Evolutionary conservation across 2,113 vertebrate species (phyloP), one percentile per base, ranked within the genome.

Genomic region (Marcusenius ussheri): DNA sequence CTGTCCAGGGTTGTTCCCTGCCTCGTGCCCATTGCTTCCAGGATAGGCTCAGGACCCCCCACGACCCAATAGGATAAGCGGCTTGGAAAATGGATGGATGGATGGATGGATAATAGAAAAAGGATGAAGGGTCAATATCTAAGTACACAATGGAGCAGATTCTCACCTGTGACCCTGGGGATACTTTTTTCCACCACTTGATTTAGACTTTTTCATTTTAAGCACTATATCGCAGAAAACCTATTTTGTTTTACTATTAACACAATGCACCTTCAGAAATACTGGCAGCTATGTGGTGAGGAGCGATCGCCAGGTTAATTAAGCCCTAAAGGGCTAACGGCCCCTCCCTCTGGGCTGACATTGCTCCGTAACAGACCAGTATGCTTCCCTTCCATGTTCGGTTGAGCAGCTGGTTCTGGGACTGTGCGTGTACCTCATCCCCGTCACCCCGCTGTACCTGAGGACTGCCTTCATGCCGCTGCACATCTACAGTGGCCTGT

Each of bases 401-500:
- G 11, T 10, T 47, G 84, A 45, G 7, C 84, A 98, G 98, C 95
- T 99, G 92, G 91, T 98, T 92, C 56, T 97, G 74, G 98, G 98
- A 90, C 91, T 99, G 0, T 93, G 93, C 45, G 56, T 98, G 90
- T 99, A 97, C 92, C 95, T 99, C 91, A 94, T 99, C 89, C 98
- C 98, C 4, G 91, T 96, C 90, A 96, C 97, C 89, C 96, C 98
- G 9, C 92, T 85, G 10, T 94, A 91, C 62, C 93, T 98, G 93
- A 96, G 97, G 90, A 94, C 93, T 87, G 87, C 93, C 6, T 91
- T 97, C 56, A 97, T 98, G 97, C 97, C 98, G 90, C 74, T 99
- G 31, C 98, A 99, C 0, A 91, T 97, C 88, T 99, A 97, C 91
- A 95, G 95, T 0, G 98, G 98, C 87, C 96, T 98, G 1, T 91